phyloP scores from a whole-genome alignment of 2,113 vertebrate genomes.

The Gymnogyps californianus region DNA sequence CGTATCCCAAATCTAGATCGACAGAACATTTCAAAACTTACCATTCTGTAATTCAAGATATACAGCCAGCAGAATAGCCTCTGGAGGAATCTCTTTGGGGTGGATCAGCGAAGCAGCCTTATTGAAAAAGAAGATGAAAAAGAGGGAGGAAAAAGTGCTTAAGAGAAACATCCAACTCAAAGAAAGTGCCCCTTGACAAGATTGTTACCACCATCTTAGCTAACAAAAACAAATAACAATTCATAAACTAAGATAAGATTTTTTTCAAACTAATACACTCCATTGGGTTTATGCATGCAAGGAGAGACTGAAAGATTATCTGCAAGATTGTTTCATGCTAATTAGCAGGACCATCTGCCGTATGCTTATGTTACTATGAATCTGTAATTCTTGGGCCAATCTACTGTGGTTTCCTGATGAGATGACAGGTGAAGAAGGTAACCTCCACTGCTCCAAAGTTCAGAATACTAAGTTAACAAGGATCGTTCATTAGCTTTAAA shows the following conservation, averaged over 20 bases:
- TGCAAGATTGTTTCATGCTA: neutral
- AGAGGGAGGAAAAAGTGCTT: neutral
- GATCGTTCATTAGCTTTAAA: neutral
- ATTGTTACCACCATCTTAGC: neutral
- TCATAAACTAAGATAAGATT: neutral
- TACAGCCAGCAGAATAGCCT: constrained; percentile 93
- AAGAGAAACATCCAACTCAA: neutral
- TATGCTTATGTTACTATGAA: neutral
- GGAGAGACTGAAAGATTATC: neutral
- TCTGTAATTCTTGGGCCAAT: neutral
- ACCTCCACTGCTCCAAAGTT: neutral
- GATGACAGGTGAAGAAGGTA: neutral
- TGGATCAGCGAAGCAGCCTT: constrained; percentile 94
- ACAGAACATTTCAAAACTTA: constrained; percentile 11
- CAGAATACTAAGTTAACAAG: neutral
- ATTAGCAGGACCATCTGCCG: constrained; percentile 18
- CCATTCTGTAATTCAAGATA: constrained; percentile 97
- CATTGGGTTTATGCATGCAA: neutral
- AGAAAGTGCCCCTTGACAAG: neutral
- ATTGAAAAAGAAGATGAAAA: neutral
- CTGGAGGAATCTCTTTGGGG: constrained; percentile 94
- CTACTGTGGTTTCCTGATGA: neutral
- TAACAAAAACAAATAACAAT: neutral
- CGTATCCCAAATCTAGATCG: neutral
- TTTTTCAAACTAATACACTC: neutral